phyloP scores from a whole-genome alignment of 2,113 vertebrate genomes.

The Candoia aspera region DNA sequence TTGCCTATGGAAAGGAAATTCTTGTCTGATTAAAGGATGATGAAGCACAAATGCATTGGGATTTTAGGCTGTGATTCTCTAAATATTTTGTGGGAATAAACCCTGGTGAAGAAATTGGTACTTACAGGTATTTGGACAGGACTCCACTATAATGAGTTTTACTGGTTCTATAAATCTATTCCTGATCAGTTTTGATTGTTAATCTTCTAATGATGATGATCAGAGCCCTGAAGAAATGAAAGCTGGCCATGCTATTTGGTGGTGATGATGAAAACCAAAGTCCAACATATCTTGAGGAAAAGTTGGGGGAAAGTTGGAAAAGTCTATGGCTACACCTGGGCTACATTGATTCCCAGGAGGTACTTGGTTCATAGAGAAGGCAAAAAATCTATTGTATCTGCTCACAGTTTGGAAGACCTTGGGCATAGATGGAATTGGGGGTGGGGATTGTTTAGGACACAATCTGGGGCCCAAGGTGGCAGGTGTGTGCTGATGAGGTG shows the following conservation, averaged over 20 bases:
- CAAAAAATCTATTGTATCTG: background rate
- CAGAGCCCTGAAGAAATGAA: background rate
- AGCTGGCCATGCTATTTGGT: background rate
- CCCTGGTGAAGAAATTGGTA: background rate
- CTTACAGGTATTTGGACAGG: background rate
- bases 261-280: background rate
- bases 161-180: background rate
- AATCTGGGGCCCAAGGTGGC: background rate
- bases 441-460: background rate
- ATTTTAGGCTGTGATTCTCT: background rate
- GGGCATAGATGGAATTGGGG: background rate
- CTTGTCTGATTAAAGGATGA: background rate
- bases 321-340: background rate
- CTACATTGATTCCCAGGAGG: background rate
- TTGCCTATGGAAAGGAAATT: background rate
- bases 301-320: background rate
- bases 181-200: background rate
- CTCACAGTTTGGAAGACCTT: background rate
- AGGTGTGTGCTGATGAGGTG: background rate
- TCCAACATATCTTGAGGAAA: too few relatives aligned
- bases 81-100: background rate
- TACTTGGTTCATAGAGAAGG: background rate
- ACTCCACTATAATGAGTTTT: background rate
- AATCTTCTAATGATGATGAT: background rate
- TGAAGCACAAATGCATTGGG: background rate